These are phyloP conservation scores for Rhinella marina DNA, from an alignment of 2,797 vertebrate genomes.

Conservation along the genomic window DNA sequence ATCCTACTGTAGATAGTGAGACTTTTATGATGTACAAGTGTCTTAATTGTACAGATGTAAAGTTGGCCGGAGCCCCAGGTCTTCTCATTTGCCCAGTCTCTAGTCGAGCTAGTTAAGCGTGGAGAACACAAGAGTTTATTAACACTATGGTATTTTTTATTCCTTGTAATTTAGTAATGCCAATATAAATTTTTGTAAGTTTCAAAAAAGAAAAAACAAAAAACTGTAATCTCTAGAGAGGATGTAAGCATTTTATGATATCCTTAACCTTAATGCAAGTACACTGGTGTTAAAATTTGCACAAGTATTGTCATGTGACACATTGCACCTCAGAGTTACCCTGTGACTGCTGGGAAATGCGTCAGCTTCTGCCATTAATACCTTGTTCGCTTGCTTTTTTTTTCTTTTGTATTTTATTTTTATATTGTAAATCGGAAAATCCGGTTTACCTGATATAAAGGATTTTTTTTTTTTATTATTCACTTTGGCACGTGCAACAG, in stretches of 20 bases:
- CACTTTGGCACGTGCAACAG: neutral
- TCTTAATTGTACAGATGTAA: conserved; percentile 80
- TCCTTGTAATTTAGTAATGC: conserved; percentile 81
- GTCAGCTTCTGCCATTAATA: conserved; percentile 69
- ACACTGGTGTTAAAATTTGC: conserved; percentile 95
- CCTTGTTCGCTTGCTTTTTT: conserved; percentile 71
- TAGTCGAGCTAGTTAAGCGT: conserved; percentile 62
- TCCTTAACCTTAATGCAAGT: conserved; percentile 83
- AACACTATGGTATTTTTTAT: conserved; percentile 82
- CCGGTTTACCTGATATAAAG: conserved; percentile 16
- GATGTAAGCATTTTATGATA: conserved; percentile 80
- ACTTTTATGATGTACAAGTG: conserved; percentile 81
- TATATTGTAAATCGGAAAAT: conserved; percentile 13
- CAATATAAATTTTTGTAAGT: conserved; percentile 78
- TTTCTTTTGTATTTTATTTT: conserved; percentile 71
- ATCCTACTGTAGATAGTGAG: conserved; percentile 83
- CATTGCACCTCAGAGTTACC: conserved; percentile 77
- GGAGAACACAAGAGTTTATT: conserved; percentile 72
- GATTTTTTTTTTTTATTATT: neutral
- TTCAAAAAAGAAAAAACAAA: conserved; percentile 72
- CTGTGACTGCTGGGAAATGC: conserved; percentile 75
- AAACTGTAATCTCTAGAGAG: conserved; percentile 71
- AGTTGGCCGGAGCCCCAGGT: conserved; percentile 68
- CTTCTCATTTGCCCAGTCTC: conserved; percentile 44
- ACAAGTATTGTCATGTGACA: conserved; percentile 86